Evolutionary conservation across 2,888 invertebrate genomes (phyloP).

Genomic region (Harpalus rufipes): DNA sequence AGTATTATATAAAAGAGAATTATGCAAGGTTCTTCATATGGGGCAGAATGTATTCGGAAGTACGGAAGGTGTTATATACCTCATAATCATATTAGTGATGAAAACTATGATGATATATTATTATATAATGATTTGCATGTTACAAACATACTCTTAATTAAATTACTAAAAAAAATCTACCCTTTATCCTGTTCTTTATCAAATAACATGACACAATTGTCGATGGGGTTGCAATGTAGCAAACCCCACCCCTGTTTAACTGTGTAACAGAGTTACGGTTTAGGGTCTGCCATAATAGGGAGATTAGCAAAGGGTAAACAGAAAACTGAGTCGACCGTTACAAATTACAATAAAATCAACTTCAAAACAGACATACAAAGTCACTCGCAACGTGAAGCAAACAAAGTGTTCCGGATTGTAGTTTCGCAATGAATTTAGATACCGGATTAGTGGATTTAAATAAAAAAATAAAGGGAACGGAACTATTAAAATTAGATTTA

Average conservation of each 20-base stretch:
- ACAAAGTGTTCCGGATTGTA: background rate
- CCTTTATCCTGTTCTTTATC: slow-evolving; percentile 18
- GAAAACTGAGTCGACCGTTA: slow-evolving; percentile 59
- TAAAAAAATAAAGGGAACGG: background rate
- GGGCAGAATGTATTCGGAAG: background rate
- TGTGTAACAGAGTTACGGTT: slow-evolving; percentile 33
- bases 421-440: slow-evolving; percentile 25
- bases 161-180: slow-evolving; percentile 16
- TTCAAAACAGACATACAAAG: slow-evolving; percentile 35
- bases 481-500: background rate
- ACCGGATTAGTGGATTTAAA: slow-evolving; percentile 2
- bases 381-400: slow-evolving; percentile 4
- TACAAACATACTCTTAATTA: background rate
- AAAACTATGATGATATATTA: background rate
- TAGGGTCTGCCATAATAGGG: slow-evolving; percentile 57
- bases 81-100: background rate
- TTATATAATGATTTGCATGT: background rate
- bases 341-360: slow-evolving; percentile 66
- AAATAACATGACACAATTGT: slow-evolving; percentile 48
- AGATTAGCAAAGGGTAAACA: slow-evolving; percentile 62
- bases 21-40: too few relatives aligned
- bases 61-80: background rate
- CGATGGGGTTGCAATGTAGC: slow-evolving; percentile 42
- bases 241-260: slow-evolving; percentile 7
- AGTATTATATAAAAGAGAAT: too few relatives aligned